phyloP scores from a whole-genome alignment of 2,797 vertebrate species.

The Psittacula echo region DNA sequence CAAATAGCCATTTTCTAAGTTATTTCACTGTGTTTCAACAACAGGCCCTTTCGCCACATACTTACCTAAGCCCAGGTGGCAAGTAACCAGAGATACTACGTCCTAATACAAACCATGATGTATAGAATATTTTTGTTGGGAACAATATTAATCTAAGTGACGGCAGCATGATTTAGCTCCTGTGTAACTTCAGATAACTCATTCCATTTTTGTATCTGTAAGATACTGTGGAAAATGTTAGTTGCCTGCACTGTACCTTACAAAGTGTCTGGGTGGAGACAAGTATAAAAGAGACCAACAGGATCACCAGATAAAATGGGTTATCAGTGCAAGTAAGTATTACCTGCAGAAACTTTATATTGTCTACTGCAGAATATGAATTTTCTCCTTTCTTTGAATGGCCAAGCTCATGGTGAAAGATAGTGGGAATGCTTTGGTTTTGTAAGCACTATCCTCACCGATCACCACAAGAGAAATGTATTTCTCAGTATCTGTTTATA shows the following conservation, averaged over 20 bases:
- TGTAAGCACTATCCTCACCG: rapidly evolving
- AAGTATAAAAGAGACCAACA: neutral
- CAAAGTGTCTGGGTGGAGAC: neutral
- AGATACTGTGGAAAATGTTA: neutral
- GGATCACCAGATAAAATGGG: neutral
- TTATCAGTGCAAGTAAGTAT: neutral
- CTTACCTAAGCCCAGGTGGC: neutral
- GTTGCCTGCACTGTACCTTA: neutral
- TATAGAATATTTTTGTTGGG: neutral
- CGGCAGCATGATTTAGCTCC: neutral
- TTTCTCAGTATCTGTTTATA: neutral
- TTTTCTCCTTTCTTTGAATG: neutral
- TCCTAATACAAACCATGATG: neutral
- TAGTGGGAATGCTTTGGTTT: neutral
- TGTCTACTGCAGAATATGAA: neutral
- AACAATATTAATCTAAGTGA: neutral
- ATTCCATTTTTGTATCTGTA: neutral
- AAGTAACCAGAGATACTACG: neutral
- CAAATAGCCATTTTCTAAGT: neutral
- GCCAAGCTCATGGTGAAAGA: neutral
- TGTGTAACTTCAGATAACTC: neutral
- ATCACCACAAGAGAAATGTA: neutral
- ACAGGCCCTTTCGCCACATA: neutral
- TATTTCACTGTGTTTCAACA: neutral
- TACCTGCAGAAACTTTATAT: neutral